Evolutionary conservation across 2,113 vertebrate species (phyloP), one percentile per base, ranked within the genome.

Genomic region (Python bivittatus): DNA sequence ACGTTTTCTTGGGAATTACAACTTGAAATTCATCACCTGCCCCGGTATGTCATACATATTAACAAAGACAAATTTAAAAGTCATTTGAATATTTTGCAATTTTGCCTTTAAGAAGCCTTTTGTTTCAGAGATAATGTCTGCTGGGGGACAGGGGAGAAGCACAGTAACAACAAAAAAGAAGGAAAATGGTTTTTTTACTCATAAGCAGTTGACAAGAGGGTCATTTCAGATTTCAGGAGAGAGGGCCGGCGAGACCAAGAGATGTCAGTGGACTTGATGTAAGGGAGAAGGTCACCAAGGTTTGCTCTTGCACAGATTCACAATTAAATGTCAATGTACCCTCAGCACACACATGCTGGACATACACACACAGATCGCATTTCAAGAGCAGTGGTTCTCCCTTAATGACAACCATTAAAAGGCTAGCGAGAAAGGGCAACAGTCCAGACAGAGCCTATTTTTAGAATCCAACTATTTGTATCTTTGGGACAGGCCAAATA

Each of bases 21-120:
- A 95, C 61, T 96, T 94, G 61, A 96, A 96, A 95, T 96, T 93
- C 58, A 92, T 89, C 92, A 95, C 88, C 93, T 93, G 95, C 92
- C 58, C 90, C 56, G 1, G 10, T 94, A 94, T 92, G 93, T 96
- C 88, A 93, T 95, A 90, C 92, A 95, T 95, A 94, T 94, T 95
- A 97, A 96, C 94, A 96, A 93, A 94, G 93, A 92, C 10, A 92
- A 93, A 96, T 95, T 94, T 95, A 91, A 84, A 96, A 91, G 85
- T 92, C 58, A 97, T 94, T 94, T 93, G 89, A 95, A 94, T 96
- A 95, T 93, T 95, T 93, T 95, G 86, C 84, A 84, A 89, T 95
- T 94, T 94, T 91, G 86, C 91, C 89, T 92, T 93, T 95, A 96
- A 95, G 90, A 91, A 96, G 86, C 11, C 91, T 95, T 89, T 93